Percentiles rank a stretch among this genome's conserved stretches.
phyloP scores from a whole-genome alignment of 2,113 vertebrate genomes.

The Willisornis vidua region DNA sequence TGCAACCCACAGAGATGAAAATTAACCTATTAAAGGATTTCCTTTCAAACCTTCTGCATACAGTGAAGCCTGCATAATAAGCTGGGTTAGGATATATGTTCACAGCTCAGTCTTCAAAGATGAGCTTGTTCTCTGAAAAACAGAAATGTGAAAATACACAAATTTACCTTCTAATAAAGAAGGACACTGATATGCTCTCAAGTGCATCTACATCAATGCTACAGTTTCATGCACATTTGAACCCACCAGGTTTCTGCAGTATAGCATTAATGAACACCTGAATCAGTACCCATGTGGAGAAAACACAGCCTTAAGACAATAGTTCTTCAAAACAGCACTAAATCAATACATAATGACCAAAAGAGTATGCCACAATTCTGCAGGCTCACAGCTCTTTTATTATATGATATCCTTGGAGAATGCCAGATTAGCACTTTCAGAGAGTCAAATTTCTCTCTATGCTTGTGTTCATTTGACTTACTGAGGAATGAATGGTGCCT shows the following conservation, averaged over 20 bases:
- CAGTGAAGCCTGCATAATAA: neutral
- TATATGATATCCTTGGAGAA: neutral
- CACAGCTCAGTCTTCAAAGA: neutral
- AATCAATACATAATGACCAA: neutral
- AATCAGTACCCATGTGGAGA: neutral
- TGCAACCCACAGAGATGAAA: slow-evolving; percentile 13
- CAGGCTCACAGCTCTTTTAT: neutral
- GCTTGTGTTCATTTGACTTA: neutral
- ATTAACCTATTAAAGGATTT: slow-evolving; percentile 39
- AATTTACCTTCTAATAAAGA: neutral
- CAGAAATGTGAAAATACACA: neutral
- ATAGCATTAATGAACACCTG: neutral
- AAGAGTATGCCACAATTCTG: neutral
- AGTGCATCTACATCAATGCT: neutral
- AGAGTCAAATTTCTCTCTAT: neutral
- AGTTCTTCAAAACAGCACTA: neutral
- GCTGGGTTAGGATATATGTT: neutral
- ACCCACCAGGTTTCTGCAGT: neutral
- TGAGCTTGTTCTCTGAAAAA: neutral
- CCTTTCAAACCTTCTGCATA: neutral
- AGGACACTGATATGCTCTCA: neutral
- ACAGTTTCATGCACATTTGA: neutral
- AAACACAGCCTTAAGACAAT: neutral
- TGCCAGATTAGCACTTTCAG: neutral
- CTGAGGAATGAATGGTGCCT: neutral